Percentiles rank a stretch among this genome's conserved stretches.
phyloP scores from a whole-genome alignment of 2,888 invertebrate genomes.

The Eustalomyia histrio region DNA sequence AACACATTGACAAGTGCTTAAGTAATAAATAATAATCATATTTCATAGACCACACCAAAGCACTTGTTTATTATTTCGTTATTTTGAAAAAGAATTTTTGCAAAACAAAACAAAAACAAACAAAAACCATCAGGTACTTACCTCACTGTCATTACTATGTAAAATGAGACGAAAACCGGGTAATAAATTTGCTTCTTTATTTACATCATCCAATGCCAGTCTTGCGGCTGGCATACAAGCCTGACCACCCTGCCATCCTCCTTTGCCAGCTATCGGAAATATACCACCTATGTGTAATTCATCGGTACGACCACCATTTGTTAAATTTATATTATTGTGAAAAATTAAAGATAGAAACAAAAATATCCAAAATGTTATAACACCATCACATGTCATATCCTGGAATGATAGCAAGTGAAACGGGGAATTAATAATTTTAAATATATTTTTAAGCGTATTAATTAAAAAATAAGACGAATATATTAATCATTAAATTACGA shows the following conservation, averaged over 20 bases:
- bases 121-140: constrained; percentile 79
- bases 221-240: constrained; percentile 99
- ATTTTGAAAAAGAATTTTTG: background rate
- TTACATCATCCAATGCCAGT: constrained; percentile 97
- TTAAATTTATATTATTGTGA: constrained; percentile 74
- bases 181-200: constrained; percentile 91
- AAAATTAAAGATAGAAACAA: constrained; percentile 78
- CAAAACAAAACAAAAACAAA: background rate
- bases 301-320: constrained; percentile 80
- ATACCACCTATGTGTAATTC: constrained; percentile 98
- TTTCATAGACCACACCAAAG: background rate
- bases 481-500: constrained; percentile 14
- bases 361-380: constrained; percentile 80
- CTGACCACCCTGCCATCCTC: constrained; percentile 99
- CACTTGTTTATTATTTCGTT: background rate
- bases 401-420: constrained; percentile 68
- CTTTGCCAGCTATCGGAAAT: constrained; percentile 97
- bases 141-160: constrained; percentile 98
- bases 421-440: constrained; percentile 13
- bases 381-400: constrained; percentile 80
- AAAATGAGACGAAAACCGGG: constrained; percentile 94
- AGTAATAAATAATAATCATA: constrained; percentile 2
- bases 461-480: background rate
- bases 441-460: background rate
- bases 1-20: background rate